Percentiles rank a stretch among this genome's conserved stretches.
Conservation (phyloP, 2,888 invertebrate genomes). For the Deilephila elpenor region DNA sequence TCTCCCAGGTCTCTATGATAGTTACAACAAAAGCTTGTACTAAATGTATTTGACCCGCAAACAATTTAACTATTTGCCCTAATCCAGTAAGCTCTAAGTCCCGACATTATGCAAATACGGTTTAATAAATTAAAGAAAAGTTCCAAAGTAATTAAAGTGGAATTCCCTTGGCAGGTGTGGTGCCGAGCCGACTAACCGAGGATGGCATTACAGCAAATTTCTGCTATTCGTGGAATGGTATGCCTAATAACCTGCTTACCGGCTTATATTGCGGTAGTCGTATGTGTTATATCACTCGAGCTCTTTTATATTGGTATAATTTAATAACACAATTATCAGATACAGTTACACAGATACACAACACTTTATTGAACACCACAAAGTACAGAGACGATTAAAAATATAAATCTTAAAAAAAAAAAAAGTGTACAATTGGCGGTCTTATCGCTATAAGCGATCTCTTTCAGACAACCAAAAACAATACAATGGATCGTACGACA, state of each 20-base stretch:
- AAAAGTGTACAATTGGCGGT: too few species aligned
- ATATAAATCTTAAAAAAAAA: too few species aligned
- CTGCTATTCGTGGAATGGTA: neutral
- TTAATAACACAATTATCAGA: too few species aligned
- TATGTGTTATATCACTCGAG: too few species aligned
- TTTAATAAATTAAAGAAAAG: constrained; percentile 64
- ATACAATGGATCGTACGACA: too few species aligned
- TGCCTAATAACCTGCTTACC: neutral
- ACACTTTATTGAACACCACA: too few species aligned
- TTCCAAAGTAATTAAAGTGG: constrained; percentile 61
- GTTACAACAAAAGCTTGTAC: neutral
- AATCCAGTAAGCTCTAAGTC: constrained; percentile 27
- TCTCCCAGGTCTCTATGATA: neutral
- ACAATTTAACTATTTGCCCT: constrained; percentile 27
- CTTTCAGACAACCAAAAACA: too few species aligned
- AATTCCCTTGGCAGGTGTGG: constrained; percentile 38
- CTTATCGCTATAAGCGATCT: too few species aligned
- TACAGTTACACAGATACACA: too few species aligned
- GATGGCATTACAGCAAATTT: neutral
- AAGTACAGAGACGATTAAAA: too few species aligned
- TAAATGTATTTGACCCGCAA: constrained; percentile 8
- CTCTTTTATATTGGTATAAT: neutral
- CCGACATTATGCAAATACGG: constrained; percentile 60
- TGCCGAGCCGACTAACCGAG: constrained; percentile 1
- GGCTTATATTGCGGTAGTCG: too few species aligned